phyloP scores from a whole-genome alignment of 2,113 vertebrate species.

The Eubucco bourcierii region DNA sequence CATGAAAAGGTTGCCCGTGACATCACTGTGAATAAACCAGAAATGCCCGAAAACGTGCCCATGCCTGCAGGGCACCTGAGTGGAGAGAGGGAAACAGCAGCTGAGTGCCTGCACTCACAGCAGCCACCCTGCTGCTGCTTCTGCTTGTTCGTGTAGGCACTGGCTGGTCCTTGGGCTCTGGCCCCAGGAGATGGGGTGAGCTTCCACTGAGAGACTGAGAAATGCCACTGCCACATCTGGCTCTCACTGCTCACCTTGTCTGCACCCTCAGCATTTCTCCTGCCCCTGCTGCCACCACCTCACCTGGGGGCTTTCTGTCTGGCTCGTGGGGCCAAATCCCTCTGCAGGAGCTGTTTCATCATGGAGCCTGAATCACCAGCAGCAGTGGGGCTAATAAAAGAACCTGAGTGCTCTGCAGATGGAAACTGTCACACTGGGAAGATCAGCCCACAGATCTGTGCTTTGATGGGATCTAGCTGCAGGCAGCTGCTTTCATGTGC shows the following conservation, averaged over 20 bases:
- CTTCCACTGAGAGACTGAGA: background rate
- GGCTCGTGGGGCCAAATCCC: background rate
- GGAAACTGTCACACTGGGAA: conserved; percentile 30
- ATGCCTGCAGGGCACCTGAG: background rate
- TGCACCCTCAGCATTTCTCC: background rate
- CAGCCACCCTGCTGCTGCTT: rapidly evolving
- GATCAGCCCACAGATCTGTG: conserved; percentile 47
- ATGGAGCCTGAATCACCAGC: background rate
- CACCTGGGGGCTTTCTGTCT: background rate
- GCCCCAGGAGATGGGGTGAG: background rate
- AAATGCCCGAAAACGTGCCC: background rate
- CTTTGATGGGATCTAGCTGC: conserved; percentile 59
- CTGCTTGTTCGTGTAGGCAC: background rate
- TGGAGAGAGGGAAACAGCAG: background rate
- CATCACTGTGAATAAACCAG: conserved; percentile 10
- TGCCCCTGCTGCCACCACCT: background rate
- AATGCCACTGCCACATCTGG: rapidly evolving
- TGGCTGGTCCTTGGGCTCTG: rapidly evolving
- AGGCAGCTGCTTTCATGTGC: conserved; percentile 53
- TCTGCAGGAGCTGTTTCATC: background rate
- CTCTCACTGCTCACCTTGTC: rapidly evolving
- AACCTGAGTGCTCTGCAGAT: conserved; percentile 32
- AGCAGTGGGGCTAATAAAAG: background rate
- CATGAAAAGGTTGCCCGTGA: conserved; percentile 29
- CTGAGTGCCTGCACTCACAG: background rate